A percentile compares a stretch with the other conserved stretches of the same genome.
Evolutionary conservation across 1,140 invertebrate species (phyloP).

Genomic region (Drosophila athabasca): DNA sequence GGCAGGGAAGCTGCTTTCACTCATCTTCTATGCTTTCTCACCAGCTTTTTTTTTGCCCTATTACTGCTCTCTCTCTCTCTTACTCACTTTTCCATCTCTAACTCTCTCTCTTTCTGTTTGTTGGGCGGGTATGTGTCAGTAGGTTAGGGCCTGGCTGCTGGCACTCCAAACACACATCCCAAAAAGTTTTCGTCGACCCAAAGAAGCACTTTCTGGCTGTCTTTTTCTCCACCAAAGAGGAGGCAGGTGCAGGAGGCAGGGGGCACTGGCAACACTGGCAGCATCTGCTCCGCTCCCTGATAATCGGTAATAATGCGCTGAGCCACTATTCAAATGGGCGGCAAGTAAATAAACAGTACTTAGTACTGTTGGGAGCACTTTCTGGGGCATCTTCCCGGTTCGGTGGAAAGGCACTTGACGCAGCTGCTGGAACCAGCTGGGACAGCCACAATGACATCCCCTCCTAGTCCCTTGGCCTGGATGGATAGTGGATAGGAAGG

Average conservation of each 20-base stretch:
- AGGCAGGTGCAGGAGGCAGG: background rate
- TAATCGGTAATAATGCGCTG: constrained; percentile 75
- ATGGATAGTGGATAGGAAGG: background rate
- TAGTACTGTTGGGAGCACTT: constrained; percentile 42
- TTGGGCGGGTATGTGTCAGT: constrained; percentile 49
- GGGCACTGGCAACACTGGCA: constrained; percentile 34
- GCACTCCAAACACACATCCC: no score
- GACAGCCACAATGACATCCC: no score
- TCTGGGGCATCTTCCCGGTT: constrained; percentile 24
- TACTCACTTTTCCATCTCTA: background rate
- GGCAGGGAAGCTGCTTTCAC: constrained; percentile 63
- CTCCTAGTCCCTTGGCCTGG: constrained; percentile 4
- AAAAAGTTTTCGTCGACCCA: no score
- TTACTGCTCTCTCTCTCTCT: constrained; percentile 9
- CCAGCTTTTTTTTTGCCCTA: constrained; percentile 45
- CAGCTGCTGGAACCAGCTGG: background rate
- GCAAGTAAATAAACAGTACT: constrained; percentile 70
- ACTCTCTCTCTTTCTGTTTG: background rate
- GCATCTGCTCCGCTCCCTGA: constrained; percentile 67
- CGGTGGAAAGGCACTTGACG: constrained; percentile 39
- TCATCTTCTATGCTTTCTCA: constrained; percentile 55
- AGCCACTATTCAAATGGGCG: constrained; percentile 70
- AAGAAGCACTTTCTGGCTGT: no score
- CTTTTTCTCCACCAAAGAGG: no score
- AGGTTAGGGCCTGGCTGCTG: constrained; percentile 33